These are phyloP conservation scores for Agonopterix alstromeriana DNA, from an alignment of 2,888 invertebrate genomes.

Conservation along the genomic window DNA sequence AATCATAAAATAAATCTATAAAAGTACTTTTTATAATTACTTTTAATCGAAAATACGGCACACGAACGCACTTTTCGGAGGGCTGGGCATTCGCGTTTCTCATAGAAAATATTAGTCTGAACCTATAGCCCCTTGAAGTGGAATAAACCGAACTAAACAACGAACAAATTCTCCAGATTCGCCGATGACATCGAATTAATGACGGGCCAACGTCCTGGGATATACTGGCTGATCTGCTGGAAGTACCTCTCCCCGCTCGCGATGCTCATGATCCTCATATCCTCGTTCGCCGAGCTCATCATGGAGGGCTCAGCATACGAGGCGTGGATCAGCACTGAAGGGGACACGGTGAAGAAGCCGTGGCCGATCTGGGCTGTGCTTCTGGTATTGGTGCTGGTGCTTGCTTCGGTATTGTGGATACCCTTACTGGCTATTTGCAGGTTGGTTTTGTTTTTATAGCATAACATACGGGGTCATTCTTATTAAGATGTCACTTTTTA, in stretches of 20 bases:
- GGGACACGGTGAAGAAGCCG: constrained; percentile 84
- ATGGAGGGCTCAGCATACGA: constrained; percentile 89
- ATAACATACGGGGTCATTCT: too few relatives aligned
- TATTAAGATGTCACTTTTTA: too few relatives aligned
- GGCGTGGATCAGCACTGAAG: constrained; percentile 87
- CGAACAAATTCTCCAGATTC: constrained; percentile 78
- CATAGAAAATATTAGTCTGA: too few relatives aligned
- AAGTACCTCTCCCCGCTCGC: constrained; percentile 93
- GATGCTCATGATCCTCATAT: constrained; percentile 90
- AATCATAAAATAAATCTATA: too few relatives aligned
- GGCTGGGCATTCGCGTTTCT: too few relatives aligned
- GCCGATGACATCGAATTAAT: constrained; percentile 96
- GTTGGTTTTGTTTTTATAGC: constrained; percentile 49
- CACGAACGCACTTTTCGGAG: too few relatives aligned
- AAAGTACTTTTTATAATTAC: too few relatives aligned
- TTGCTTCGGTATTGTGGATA: constrained; percentile 92
- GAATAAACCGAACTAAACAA: too few relatives aligned
- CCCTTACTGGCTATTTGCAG: constrained; percentile 88
- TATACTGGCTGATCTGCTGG: constrained; percentile 97
- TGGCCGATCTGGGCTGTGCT: constrained; percentile 93
- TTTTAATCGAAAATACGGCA: too few relatives aligned
- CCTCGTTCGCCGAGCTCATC: constrained; percentile 88
- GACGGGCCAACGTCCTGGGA: constrained; percentile 91
- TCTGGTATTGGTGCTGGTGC: constrained; percentile 83
- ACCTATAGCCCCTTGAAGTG: too few relatives aligned